Evolutionary conservation across 2,113 vertebrate species (phyloP).

Genomic region (Polypterus senegalus): DNA sequence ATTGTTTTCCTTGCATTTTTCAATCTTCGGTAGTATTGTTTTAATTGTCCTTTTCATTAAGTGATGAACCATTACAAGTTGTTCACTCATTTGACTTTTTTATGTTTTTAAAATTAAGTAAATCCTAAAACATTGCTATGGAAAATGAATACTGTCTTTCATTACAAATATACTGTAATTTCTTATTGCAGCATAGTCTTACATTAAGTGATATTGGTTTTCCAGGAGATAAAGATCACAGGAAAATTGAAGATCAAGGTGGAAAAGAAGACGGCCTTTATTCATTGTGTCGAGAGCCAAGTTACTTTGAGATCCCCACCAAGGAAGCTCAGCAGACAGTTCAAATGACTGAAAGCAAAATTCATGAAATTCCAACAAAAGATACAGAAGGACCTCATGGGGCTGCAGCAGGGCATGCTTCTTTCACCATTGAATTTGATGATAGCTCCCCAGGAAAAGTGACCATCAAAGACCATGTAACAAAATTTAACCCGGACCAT

Average conservation of each 20-base stretch:
- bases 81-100: too few species aligned
- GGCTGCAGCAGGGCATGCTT: slow-evolving; percentile 79
- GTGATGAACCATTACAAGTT: too few species aligned
- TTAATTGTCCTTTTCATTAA: too few species aligned
- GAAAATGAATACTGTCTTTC: too few species aligned
- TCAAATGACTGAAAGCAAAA: slow-evolving; percentile 61
- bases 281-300: slow-evolving; percentile 67
- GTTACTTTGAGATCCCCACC: slow-evolving; percentile 88
- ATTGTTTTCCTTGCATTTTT: too few species aligned
- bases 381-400: slow-evolving; percentile 60
- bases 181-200: too few species aligned
- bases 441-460: slow-evolving; percentile 88
- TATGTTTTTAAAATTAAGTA: too few species aligned
- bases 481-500: slow-evolving; percentile 71
- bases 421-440: slow-evolving; percentile 98
- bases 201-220: too few species aligned
- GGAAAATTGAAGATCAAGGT: slow-evolving; percentile 58
- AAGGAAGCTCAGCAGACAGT: slow-evolving; percentile 70
- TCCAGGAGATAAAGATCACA: slow-evolving; percentile 61
- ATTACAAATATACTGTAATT: too few species aligned
- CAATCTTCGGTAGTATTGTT: too few species aligned
- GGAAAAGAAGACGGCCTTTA: slow-evolving; percentile 63
- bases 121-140: too few species aligned
- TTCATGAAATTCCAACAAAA: slow-evolving; percentile 90
- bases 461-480: slow-evolving; percentile 94